Evolutionary conservation across 2,888 invertebrate species (phyloP), one percentile per base, ranked within the genome.

Genomic region (Busseola fusca): DNA sequence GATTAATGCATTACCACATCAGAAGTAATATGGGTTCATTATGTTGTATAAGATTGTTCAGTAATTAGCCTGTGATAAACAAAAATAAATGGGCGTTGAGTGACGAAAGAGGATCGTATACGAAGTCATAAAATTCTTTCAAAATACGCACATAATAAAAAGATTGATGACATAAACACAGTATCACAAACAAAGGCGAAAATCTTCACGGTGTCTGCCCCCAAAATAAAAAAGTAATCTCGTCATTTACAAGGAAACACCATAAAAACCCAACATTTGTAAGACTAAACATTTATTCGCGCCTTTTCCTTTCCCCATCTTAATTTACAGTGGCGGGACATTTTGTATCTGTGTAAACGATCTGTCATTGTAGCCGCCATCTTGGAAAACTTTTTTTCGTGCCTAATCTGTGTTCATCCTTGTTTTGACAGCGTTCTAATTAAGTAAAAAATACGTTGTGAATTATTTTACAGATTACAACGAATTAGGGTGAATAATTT

Each of bases 261-360:
- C 74, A 69, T 80, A 78, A 80, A 76, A 58, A 71, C 60, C 57
- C 68, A 72, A 85, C 84, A 84, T 78, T 69, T 84, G 82, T 80
- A 60, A 78, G 64, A 73, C 74, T 78, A 78, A 84, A 72, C 79
- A 82, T 86, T 84, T 84, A 70, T 84, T 83, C 76, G 68, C 79
- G 74, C 85, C 72, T 84, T 82, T 84, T 78, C 76, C 60, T 69
- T 62, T 75, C 76, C 84, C 85, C 80, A 62, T 83, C 86, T 83
- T 85, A 85, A 85, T 85, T 86, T 80, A 86, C 84, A 89, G 91
- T 91, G 92, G 89, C 91, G 82, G 78, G 92, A 93, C 93, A 93
- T 93, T 92, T 91, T 91, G 91, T 91, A 87, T 83, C 84, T 86
- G 83, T 94, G 95, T 94, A 92, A 94, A 91, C 93, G 91, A 94